Base-by-base conservation (phyloP, 2,113 vertebrate genomes). In the Halichoerus grypus region DNA sequence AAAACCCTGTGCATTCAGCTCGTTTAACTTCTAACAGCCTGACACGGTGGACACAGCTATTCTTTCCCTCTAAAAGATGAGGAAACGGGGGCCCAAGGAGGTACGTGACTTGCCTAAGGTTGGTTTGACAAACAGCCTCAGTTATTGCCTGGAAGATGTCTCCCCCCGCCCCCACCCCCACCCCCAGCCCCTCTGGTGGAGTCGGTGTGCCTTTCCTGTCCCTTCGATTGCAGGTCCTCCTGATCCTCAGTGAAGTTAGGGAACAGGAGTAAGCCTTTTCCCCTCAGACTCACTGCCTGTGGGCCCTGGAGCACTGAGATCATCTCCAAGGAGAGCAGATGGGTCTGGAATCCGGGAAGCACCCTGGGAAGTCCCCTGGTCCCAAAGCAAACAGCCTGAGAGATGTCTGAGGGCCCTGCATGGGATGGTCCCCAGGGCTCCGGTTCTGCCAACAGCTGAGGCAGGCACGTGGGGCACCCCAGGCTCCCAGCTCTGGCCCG, bases 91-190 rank as follows among this genome's bases (percentile, higher is more conserved):
- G 59, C 22, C 22, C 67, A 21, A 39, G 65, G 24, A 49, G 42
- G 4, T 12, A 15, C 0, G 7, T 5, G 49, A 92, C 69, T 46
- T 53, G 19, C 21, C 5, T 22, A 39, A 59, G 21, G 46, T 3
- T n/a, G n/a, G 79, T 57, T 82, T 72, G 28, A 42, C 26, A 36
- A 7, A 24, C 10, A 81, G 61, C 55, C 10, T 83, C 36, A 26
- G 72, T 21, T 72, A 55, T 36, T 59, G 6, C 49, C 61, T 31
- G 46, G 24, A 65, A 33, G 51, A 88, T 7, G 12, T 21, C 26
- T 36, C 42, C 0, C 0, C 42, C 1, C 5, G 46, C 0, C 5
- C 8, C 12, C 61, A 14, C 61, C 26, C 12, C 13, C 7, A n/a
- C 1, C 19, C 14, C 61, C 16, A 2, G 14, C 63, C n/a, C 22